Evolutionary conservation across 2,113 vertebrate genomes (phyloP), one percentile per base, ranked within the genome.

Genomic region (Prionailurus viverrinus): DNA sequence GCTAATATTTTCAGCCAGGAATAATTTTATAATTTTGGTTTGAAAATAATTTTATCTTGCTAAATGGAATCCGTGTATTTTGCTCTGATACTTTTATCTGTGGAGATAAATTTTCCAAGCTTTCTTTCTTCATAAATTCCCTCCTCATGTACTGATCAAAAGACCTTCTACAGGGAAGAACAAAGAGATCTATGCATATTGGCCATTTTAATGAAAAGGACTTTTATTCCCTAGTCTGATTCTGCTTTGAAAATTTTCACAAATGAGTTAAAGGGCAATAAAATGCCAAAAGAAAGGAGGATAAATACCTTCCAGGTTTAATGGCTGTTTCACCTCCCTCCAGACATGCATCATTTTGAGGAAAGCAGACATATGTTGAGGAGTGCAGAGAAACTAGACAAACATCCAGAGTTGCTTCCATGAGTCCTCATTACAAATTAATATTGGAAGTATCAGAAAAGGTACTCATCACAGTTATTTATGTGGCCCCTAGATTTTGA

Each of bases 241-340:
- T 97, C 82, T 51, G 86, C 82, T 97, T 95, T 96, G 97, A 80
- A 93, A 96, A 95, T 94, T 95, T 91, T 97, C 95, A 89, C 91
- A 97, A 98, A 97, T 97, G 92, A 98, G 93, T 91, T 96, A 97
- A 97, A 98, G 97, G 97, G 95, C 98, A 97, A 86, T 96, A 95
- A 96, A 97, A 98, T 98, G 96, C 98, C 97, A 97, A 98, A 97
- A 97, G 95, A 93, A 97, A 95, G 53, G 73, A 97, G 82, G 55
- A 97, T 53, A 97, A 97, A 97, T 89, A 86, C 55, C 78, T 97
- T 97, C 39, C 86, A 74, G 95, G 93, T 97, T 98, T 96, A 97
- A 96, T 74, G 82, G 79, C 31, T 97, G 45, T 68, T 95, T 93
- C 29, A 18, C 66, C 78, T 92, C 92, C 87, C 95, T 96, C 41